phyloP scores from a whole-genome alignment of 2,797 vertebrate genomes.

The Mus spretus region DNA sequence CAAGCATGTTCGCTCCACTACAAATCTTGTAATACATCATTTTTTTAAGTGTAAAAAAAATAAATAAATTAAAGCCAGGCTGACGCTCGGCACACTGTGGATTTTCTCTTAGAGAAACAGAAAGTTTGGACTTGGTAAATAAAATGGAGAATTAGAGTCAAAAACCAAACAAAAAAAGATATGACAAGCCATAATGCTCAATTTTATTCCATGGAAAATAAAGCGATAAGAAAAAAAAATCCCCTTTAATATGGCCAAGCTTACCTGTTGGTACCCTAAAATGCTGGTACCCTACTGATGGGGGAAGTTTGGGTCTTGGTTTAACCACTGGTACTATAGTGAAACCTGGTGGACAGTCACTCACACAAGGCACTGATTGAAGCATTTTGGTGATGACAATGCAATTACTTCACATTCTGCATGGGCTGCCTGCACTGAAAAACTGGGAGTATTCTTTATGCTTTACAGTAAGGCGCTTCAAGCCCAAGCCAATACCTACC shows the following conservation, averaged over 20 bases:
- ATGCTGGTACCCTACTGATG: background rate
- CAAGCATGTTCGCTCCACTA: constrained; percentile 81
- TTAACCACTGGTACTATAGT: background rate
- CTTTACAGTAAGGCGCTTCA: background rate
- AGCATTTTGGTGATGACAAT: constrained; percentile 16
- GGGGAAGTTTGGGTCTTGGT: background rate
- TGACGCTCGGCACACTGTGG: constrained; percentile 72
- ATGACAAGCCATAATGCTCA: constrained; percentile 51
- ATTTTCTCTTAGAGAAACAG: constrained; percentile 76
- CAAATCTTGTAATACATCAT: constrained; percentile 84
- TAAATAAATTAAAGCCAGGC: constrained; percentile 79
- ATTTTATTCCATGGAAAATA: constrained; percentile 52
- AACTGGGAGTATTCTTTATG: background rate
- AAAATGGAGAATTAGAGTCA: constrained; percentile 31
- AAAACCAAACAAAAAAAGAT: constrained; percentile 2
- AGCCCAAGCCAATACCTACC: background rate
- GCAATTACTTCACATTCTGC: background rate
- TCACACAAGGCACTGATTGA: background rate
- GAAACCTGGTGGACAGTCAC: background rate
- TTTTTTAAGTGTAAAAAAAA: constrained; percentile 82
- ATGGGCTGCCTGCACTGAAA: background rate
- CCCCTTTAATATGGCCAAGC: constrained; percentile 38
- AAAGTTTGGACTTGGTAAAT: constrained; percentile 72
- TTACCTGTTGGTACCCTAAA: constrained; percentile 35
- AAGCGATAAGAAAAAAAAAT: background rate